Percentiles rank a stretch among this genome's conserved stretches.
Evolutionary conservation across 2,113 vertebrate genomes (phyloP).

Genomic region (Balaenoptera acutorostrata): DNA sequence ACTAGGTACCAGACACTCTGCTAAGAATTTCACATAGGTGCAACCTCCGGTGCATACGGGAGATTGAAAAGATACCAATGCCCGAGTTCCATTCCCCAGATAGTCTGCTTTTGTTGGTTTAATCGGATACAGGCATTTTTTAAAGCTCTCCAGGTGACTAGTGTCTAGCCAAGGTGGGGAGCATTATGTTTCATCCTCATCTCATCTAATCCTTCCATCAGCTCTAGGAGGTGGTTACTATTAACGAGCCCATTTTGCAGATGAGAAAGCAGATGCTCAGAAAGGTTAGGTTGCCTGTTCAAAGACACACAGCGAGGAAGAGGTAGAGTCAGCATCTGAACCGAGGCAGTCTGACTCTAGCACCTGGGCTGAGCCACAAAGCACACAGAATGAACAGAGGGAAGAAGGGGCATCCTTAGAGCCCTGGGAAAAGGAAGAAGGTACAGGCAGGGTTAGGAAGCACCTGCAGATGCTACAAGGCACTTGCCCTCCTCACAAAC

Average conservation of each 20-base stretch:
- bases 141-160: background rate
- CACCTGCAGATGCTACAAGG: background rate
- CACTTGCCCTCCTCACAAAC: too few relatives aligned
- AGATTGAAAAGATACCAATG: fast-evolving
- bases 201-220: background rate
- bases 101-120: background rate
- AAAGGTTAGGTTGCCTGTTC: background rate
- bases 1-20: background rate
- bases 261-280: background rate
- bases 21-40: fast-evolving
- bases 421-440: fast-evolving
- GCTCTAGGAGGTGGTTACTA: background rate
- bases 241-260: background rate
- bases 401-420: too few relatives aligned
- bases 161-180: too few relatives aligned
- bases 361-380: background rate
- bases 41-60: background rate
- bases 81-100: fast-evolving
- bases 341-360: background rate
- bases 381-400: background rate
- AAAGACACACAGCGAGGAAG: background rate
- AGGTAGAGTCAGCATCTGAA: background rate
- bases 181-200: fast-evolving
- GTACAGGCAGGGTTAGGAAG: background rate
- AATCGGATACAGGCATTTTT: fast-evolving